Base-by-base conservation (phyloP, 2,888 invertebrate genomes). In the Agapostemon virescens region DNA sequence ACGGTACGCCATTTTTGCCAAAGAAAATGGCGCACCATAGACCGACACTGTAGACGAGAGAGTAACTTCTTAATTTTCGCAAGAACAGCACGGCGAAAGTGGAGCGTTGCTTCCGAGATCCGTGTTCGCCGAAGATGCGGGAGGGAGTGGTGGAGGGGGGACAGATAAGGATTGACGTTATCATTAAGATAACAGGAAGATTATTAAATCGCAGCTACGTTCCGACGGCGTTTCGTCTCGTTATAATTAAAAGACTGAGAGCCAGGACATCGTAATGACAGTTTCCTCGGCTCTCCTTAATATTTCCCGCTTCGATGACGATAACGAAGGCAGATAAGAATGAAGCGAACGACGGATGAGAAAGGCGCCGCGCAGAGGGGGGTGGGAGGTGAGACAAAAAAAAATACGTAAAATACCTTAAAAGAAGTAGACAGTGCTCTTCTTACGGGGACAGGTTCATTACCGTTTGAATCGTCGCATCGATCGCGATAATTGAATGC, bases 231-330 rank as follows among this genome's bases (percentile, higher is more conserved):
- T 38, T 64, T 78, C 30, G 17, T n/a, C 58, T 64, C 79, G 74
- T 80, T 78, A 73, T 80, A 79, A 80, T 80, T 80, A 79, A 74
- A 79, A 69, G 63, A 74, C 55, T 45, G 63, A 40, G 68, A 45
- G 33, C 42, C 30, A 69, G 30, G 79, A 45, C 45, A 64, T 49
- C 63, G 79, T 69, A 66, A 58, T 58, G 79, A 64, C 63, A 73
- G 52, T 55, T 63, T 73, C 38, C 58, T 30, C 20, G 63, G 23
- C 26, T 30, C 63, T 72, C 74, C 69, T 79, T 78, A 74, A 80
- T 73, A 79, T 80, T 79, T 80, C 73, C 69, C 67, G 55, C 42
- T n/a, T 52, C 67, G 79, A 58, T 40, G 68, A 45, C 79, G 64
- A 30, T 13, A 33, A n/a, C 55, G 36, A 73, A 73, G 71, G n/a